Base-by-base conservation (phyloP, 2,888 invertebrate genomes). In the Lasioglossum marginatum region DNA sequence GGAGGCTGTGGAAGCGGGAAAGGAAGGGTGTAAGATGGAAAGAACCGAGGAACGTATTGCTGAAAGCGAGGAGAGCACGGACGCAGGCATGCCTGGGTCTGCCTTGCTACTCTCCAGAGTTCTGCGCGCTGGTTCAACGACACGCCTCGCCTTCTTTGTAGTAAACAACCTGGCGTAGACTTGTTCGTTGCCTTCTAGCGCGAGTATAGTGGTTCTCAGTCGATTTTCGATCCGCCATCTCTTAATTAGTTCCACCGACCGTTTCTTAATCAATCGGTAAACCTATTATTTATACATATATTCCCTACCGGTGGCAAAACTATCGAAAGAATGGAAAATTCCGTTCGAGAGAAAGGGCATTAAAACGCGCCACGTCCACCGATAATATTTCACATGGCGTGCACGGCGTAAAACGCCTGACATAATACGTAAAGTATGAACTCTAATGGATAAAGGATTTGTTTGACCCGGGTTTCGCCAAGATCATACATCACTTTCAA, bases 111-210 rank as follows among this genome's bases (percentile, higher is more conserved):
- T 92, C 93, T 92, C 89, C 89, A 86, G 87, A 89, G 92, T 88
- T 92, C 23, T 93, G 93, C 94, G 92, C 89, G 92, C 68, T 93
- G 93, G 94, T 94, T 94, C 94, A 94, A 94, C 94, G 94, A 94
- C 94, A 94, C 93, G 94, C 94, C 94, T 94, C 92, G 93, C 93
- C 94, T 94, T 92, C 93, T 92, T 93, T 93, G 93, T 94, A 93
- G 94, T 94, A 94, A 94, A 94, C 94, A 94, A 93, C 93, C 94
- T 93, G 93, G 92, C 93, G 92, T 93, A 93, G 93, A 93, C 91
- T 91, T 92, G 90, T 92, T 90, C 91, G 90, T 88, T 90, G 89
- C 90, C 90, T 92, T 90, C 91, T 92, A 92, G 91, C 89, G 86
- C 89, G 88, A 86, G 87, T 84, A 85, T 92, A 91, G 91, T 92